Base-by-base conservation (phyloP, 1,140 invertebrate species). In the Pollicipes pollicipes region DNA sequence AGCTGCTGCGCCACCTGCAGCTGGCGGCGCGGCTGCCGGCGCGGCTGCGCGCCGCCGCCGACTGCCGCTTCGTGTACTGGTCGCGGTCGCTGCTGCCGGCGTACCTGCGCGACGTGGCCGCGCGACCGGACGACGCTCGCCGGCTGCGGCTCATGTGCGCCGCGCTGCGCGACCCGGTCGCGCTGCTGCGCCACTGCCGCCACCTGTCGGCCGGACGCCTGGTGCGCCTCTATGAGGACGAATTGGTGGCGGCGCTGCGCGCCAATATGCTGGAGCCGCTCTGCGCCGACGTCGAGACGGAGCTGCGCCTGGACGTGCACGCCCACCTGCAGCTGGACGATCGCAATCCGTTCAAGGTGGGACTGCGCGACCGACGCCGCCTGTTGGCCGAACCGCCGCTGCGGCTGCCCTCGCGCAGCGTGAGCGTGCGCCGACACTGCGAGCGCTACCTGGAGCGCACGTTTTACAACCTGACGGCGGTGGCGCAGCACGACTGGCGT, bases 401-500 rank as follows among this genome's bases (percentile, higher is more conserved):
- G 37, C 77, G 77, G 71, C 78, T 83, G 69, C 76, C 79, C 31
- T 74, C 76, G 69, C 73, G 79, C n/a, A 81, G 82, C 71, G 68
- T 77, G 30, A 74, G 72, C 63, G 68, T n/a, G 27, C 24, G 68
- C 72, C 73, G 83, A 66, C 79, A 87, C 76, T 85, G 95, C 4
- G 95, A 97, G 79, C 87, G 93, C 77, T 97, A 98, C 80, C 83
- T 99, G 66, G 93, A 95, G 74, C 87, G 88, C 74, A 97, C 91
- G 73, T 98, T 97, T 81, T 99, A 99, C 80, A 97, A 98, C 81
- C 83, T 98, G 75, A 98, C 95, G 0, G 95, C 95, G 0, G 93
- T 99, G 35, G 94, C 96, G 27, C 81, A 97, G 27, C 95, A 98
- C 76, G 94, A 99, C 81, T 98, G 95, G 93, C 91, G 91, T 79